Evolutionary conservation across 1,140 invertebrate species (phyloP), one percentile per base, ranked within the genome.

Genomic region (Pseudomyrmex cubaensis): DNA sequence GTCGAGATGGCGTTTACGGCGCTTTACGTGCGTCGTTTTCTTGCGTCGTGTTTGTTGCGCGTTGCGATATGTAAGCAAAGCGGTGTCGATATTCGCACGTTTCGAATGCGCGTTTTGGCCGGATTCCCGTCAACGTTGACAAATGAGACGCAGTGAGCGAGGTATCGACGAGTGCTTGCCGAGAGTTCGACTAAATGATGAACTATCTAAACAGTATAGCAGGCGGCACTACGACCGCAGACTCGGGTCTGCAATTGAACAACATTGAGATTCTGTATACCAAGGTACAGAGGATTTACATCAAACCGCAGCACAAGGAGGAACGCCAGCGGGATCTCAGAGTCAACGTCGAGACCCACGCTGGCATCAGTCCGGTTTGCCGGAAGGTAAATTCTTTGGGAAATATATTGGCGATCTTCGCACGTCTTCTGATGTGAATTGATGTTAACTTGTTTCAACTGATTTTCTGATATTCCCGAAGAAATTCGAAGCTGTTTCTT

Each of bases 251-350:
- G 9, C 93, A 94, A 62, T 87, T 93, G 44, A 94, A 93, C 80
- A 93, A 94, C 90, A 91, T 93, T 61, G 94, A 95, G 70, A 80
- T 94, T 46, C 87, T 95, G 54, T 95, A 95, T 77, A 91, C 93
- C 9, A 94, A 93, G 87, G 89, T 95, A 17, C 94, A 95, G 87
- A 92, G 90, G 77, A 91, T 95, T 87, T 95, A 94, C 82, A 77
- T 95, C 46, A 94, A 94, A 84, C 90, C 92, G 2, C 92, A 93
- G 78, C 87, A 90, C 59, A 93, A 93, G 61, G 94, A 95, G 64
- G 94, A 95, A 88, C 87, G 92, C 22, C 93, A 94, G 83, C 91
- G 90, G 1, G 93, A 95, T 20, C 88, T 95, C 1, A 87, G 94
- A 15, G 91, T 95, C 12, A 94, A 93, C 57, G 92, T 95, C 4